phyloP scores from a whole-genome alignment of 2,113 vertebrate genomes.

The Rhipidura dahli region DNA sequence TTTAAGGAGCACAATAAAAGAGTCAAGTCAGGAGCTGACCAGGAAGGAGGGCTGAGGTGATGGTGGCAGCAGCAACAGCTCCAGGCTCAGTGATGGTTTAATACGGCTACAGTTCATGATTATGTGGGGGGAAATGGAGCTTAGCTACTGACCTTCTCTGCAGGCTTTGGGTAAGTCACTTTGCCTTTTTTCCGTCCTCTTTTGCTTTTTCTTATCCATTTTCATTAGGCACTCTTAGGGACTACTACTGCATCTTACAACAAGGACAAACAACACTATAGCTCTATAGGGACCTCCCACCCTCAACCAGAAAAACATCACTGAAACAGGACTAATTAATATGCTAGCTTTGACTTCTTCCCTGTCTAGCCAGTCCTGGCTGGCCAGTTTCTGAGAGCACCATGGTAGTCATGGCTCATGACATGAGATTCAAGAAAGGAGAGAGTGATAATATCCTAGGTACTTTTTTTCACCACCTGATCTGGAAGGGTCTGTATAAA shows the following conservation, averaged over 20 bases:
- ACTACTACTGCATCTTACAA: background rate
- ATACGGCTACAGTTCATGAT: background rate
- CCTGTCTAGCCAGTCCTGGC: background rate
- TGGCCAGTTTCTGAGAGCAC: background rate
- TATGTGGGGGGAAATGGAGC: background rate
- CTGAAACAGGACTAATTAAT: background rate
- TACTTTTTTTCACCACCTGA: background rate
- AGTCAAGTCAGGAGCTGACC: background rate
- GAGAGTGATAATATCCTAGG: background rate
- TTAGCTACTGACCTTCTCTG: background rate
- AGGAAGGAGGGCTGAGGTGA: background rate
- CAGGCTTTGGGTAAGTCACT: background rate
- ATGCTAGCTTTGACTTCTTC: background rate
- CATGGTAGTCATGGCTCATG: background rate
- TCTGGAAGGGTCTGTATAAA: background rate
- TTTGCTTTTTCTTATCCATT: background rate
- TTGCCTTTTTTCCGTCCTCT: background rate
- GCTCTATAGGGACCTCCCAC: background rate
- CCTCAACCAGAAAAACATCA: background rate
- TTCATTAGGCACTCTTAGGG: background rate
- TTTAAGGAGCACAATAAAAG: background rate
- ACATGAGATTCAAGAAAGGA: background rate
- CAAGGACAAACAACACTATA: background rate
- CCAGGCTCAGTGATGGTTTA: background rate
- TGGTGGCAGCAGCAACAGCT: background rate